Conservation (phyloP, 2,797 vertebrate species). For the Melanotaenia pygmaea region DNA sequence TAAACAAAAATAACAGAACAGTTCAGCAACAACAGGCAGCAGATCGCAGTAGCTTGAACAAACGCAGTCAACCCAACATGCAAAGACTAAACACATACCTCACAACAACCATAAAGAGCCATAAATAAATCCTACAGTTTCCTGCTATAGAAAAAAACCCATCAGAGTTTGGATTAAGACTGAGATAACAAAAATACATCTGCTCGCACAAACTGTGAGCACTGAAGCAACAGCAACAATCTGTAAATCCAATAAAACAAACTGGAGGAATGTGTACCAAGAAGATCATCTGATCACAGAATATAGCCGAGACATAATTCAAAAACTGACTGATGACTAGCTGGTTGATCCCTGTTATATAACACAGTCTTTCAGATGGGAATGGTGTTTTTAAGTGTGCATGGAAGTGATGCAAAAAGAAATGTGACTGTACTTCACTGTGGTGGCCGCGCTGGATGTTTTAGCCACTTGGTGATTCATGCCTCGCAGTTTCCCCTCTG, state of each 20-base stretch:
- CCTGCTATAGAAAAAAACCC: conserved; percentile 26
- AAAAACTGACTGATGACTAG: conserved; percentile 41
- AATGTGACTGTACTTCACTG: conserved; percentile 17
- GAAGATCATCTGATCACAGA: conserved; percentile 47
- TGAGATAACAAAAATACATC: conserved; percentile 40
- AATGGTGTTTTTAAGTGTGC: conserved; percentile 25
- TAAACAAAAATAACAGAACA: neutral
- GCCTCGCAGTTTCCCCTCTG: neutral
- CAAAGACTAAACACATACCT: neutral
- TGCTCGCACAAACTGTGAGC: conserved; percentile 22
- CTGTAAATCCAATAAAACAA: conserved; percentile 47
- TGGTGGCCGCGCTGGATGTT: conserved; percentile 51
- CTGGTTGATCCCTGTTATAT: conserved; percentile 52
- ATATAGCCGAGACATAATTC: conserved; percentile 40
- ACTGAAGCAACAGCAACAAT: conserved; percentile 20
- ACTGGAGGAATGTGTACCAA: conserved; percentile 17
- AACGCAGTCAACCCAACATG: conserved; percentile 3
- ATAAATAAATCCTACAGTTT: conserved; percentile 18
- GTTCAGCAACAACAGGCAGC: neutral
- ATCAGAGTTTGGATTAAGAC: conserved; percentile 42
- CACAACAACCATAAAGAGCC: conserved; percentile 21
- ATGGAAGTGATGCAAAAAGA: neutral
- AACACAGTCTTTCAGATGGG: conserved; percentile 46
- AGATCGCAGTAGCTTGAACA: conserved; percentile 12
- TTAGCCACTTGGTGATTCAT: conserved; percentile 17